Evolutionary conservation across 1,140 invertebrate species (phyloP).

Genomic region (Hypsibius dujardini): DNA sequence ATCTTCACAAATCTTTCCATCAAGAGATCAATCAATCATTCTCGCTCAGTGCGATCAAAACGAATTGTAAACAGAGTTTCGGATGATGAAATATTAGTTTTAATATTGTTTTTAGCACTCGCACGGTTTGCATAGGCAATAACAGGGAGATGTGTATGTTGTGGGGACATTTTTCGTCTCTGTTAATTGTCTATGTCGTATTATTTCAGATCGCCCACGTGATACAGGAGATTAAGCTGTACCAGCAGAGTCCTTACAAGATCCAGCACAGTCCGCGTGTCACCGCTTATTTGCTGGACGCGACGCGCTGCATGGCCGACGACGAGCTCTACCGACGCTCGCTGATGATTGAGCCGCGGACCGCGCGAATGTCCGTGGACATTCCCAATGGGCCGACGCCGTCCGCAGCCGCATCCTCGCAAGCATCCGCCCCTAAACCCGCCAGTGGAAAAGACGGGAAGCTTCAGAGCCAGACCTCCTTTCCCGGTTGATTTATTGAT

Average conservation of each 20-base stretch:
- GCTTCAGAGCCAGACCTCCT: conserved; percentile 7
- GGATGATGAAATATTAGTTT: no score
- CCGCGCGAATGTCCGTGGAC: conserved; percentile 11
- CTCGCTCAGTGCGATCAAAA: no score
- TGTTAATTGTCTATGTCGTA: background rate
- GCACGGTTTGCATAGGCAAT: no score
- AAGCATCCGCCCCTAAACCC: background rate
- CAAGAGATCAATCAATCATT: no score
- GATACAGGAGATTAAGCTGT: conserved; percentile 72
- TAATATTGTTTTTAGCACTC: no score
- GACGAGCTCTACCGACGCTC: conserved; percentile 66
- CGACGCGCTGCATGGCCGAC: conserved; percentile 48
- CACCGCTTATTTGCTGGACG: conserved; percentile 60
- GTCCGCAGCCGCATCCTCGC: background rate
- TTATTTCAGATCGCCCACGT: conserved; percentile 67
- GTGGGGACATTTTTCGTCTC: background rate
- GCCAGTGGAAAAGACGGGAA: background rate
- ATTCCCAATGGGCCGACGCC: background rate
- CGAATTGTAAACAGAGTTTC: no score
- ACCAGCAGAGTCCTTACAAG: conserved; percentile 78
- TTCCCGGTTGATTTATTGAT: conserved; percentile 5
- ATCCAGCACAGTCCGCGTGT: conserved; percentile 56
- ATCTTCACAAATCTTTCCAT: no score
- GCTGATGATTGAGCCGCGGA: conserved; percentile 60
- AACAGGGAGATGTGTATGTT: no score